A percentile compares a stretch with the other conserved stretches of the same genome.
Evolutionary conservation across 1,140 invertebrate genomes (phyloP).

Genomic region (Brachionus sp.): DNA sequence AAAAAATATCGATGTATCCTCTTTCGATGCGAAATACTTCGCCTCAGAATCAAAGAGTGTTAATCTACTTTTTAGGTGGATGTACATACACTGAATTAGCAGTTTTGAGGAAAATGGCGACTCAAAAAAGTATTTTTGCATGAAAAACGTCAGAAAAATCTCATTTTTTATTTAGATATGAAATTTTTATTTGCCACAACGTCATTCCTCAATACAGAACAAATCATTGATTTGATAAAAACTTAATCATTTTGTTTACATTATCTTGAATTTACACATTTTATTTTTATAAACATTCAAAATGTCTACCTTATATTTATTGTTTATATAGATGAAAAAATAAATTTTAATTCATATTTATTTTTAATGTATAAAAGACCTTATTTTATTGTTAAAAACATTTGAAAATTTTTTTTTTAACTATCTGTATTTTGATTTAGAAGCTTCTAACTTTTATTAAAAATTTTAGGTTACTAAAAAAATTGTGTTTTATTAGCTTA

Average conservation of each 20-base stretch:
- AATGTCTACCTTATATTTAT: neutral
- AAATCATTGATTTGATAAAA: slow-evolving; percentile 8
- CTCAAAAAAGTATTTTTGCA: slow-evolving; percentile 23
- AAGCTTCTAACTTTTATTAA: too few species aligned
- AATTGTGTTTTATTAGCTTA: too few species aligned
- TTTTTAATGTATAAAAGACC: neutral
- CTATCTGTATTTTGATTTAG: too few species aligned
- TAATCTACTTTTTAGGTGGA: slow-evolving; percentile 37
- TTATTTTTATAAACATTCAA: slow-evolving; percentile 1
- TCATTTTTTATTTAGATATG: neutral
- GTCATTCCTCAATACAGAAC: slow-evolving; percentile 11
- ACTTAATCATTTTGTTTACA: neutral
- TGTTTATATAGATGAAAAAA: neutral
- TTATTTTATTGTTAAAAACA: neutral
- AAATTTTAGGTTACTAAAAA: too few species aligned
- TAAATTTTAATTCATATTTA: neutral
- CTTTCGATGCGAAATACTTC: neutral
- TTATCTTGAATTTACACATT: neutral
- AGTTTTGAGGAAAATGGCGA: slow-evolving; percentile 12
- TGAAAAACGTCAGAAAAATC: neutral
- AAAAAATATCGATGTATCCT: neutral
- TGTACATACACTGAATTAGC: slow-evolving; percentile 4
- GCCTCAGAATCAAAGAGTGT: neutral
- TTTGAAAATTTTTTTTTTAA: too few species aligned
- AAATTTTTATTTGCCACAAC: slow-evolving; percentile 43